Evolutionary conservation across 2,797 vertebrate species (phyloP).

Genomic region (Melanogrammus aeglefinus): DNA sequence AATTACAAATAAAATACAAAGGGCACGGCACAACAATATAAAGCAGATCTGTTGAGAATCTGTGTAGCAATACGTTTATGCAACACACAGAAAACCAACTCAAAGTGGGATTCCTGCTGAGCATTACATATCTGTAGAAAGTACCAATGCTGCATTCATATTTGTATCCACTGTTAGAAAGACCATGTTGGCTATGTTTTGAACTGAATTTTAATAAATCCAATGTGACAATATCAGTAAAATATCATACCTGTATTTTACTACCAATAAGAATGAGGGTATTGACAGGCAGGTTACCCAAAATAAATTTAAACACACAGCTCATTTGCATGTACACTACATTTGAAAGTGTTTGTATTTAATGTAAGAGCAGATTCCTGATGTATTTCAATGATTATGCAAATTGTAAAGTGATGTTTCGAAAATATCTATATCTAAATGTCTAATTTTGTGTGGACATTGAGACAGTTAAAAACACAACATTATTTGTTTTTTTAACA

Average conservation of each 20-base stretch:
- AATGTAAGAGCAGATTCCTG: slow-evolving; percentile 48
- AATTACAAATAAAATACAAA: neutral
- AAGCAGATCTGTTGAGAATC: neutral
- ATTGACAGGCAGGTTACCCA: slow-evolving; percentile 4
- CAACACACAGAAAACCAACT: slow-evolving; percentile 19
- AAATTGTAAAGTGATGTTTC: slow-evolving; percentile 68
- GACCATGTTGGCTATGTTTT: neutral
- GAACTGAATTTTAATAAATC: neutral
- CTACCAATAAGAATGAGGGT: slow-evolving; percentile 21
- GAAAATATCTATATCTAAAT: slow-evolving; percentile 64
- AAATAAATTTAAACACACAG: slow-evolving; percentile 14
- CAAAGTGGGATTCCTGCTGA: slow-evolving; percentile 9
- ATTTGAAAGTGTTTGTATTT: slow-evolving; percentile 48
- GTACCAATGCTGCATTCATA: neutral
- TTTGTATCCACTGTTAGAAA: neutral
- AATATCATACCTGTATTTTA: slow-evolving; percentile 27
- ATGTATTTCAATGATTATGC: slow-evolving; percentile 70
- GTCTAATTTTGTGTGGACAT: slow-evolving; percentile 56
- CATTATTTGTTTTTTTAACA: slow-evolving; percentile 53
- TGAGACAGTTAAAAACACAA: slow-evolving; percentile 49
- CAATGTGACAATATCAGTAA: neutral
- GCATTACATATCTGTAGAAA: slow-evolving; percentile 2
- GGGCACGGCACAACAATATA: neutral
- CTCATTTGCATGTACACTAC: slow-evolving; percentile 59
- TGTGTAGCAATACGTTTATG: slow-evolving; percentile 19